Percentiles rank a stretch among this genome's conserved stretches.
Conservation (phyloP, 2,113 vertebrate species). For the Herpailurus yagouaroundi region DNA sequence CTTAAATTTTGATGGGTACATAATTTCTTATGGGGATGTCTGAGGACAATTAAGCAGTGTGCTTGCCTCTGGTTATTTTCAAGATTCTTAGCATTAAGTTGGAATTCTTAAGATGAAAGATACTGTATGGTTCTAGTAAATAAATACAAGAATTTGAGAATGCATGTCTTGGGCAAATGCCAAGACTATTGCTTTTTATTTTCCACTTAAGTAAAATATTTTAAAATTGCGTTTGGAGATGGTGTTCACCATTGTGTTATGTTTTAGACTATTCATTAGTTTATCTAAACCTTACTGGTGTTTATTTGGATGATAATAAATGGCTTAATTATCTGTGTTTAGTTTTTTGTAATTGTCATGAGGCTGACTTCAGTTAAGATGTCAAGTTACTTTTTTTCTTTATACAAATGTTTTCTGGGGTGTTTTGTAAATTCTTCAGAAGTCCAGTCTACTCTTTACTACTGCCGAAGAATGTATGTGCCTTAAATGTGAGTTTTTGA, state of each 20-base stretch:
- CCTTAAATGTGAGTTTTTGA: conserved; percentile 40
- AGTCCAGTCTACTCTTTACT: neutral
- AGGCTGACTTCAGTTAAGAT: neutral
- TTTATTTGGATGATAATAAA: conserved; percentile 52
- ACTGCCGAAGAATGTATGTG: neutral
- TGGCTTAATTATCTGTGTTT: neutral
- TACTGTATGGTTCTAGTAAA: neutral
- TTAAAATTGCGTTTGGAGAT: conserved; percentile 49
- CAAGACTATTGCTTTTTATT: conserved; percentile 50
- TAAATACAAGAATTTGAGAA: conserved; percentile 33
- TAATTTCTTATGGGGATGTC: neutral
- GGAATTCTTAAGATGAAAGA: conserved; percentile 50
- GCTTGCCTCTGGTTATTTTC: conserved; percentile 28
- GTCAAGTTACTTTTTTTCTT: neutral
- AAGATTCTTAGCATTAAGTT: conserved; percentile 29
- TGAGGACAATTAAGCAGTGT: neutral
- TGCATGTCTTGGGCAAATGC: neutral
- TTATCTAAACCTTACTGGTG: conserved; percentile 24
- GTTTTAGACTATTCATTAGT: conserved; percentile 1
- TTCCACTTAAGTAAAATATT: conserved; percentile 46
- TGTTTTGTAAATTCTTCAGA: conserved; percentile 32
- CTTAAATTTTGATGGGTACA: neutral
- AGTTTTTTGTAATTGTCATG: neutral
- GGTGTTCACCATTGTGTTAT: neutral
- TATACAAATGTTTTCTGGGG: conserved; percentile 33